Evolutionary conservation across 2,113 vertebrate genomes (phyloP), one percentile per base, ranked within the genome.

Genomic region (Panthera uncia): DNA sequence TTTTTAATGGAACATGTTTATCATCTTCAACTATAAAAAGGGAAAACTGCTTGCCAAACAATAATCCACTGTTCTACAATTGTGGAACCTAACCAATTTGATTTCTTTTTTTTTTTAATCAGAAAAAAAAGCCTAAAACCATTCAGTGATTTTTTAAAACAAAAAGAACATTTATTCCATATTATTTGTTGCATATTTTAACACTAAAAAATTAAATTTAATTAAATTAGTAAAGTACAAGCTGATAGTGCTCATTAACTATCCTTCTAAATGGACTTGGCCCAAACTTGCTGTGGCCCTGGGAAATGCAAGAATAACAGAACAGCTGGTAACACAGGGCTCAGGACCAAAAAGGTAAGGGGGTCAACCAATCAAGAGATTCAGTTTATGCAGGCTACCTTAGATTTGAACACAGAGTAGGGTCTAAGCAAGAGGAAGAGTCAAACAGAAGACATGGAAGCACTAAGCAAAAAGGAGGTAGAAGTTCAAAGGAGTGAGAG

Each of bases 131-230:
- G 45, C 50, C 81, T 36, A 73, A 50, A 85, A 66, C 33, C 73
- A 91, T 41, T 57, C 74, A 85, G 5, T 82, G 79, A 87, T 85
- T 69, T 92, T 74, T 81, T 29, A 93, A 89, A 95, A 91, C 31
- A 94, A 31, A 68, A 91, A 97, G 65, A 87, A 83, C 2, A 69
- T 65, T 65, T 86, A 33, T 63, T 96, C 16, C 21, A 38, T 36
- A 63, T 38, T 84, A 89, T 86, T 73, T 92, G 68, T 33, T 94
- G 65, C 11, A 21, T 88, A 82, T 19, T 95, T 80, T 71, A 91
- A 93, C 27, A 83, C 29, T n/a, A 81, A 89, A 71, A 38, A 71
- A 76, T 41, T 66, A 68, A 85, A 68, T 61, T 7, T 23, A 29
- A 48, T 61, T 7, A 61, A 29, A 48, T 76, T 50, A 76, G 38